phyloP scores from a whole-genome alignment of 2,113 vertebrate species.

The Tilapia sparmanii region DNA sequence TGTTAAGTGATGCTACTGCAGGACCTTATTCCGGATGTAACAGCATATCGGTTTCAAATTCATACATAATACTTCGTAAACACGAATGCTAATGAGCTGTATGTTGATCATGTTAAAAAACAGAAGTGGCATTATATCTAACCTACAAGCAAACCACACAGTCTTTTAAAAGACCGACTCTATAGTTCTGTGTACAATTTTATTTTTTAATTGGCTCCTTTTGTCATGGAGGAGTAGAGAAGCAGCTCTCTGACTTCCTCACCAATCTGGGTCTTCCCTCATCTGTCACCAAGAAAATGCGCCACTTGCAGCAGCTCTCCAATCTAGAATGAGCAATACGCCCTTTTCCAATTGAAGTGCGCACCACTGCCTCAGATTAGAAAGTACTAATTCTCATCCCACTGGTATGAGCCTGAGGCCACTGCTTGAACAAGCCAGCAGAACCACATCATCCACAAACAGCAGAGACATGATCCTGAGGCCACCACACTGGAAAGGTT shows the following conservation, averaged over 20 bases:
- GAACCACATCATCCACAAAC: not conserved
- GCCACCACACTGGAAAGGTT: not conserved
- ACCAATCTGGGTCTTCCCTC: not conserved
- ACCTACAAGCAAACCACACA: not conserved
- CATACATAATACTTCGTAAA: not conserved
- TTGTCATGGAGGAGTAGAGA: not conserved
- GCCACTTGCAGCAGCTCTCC: not conserved
- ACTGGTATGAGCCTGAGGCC: not conserved
- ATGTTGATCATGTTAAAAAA: not conserved
- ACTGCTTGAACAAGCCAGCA: not conserved
- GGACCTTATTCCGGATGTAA: not conserved
- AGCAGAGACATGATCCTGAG: not conserved
- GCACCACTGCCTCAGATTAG: not conserved
- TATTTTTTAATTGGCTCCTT: not conserved
- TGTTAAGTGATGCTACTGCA: not conserved
- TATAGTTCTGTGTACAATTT: not conserved
- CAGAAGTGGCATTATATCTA: not conserved
- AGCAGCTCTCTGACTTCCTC: not conserved
- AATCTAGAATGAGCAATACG: not conserved
- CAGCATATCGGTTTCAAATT: not conserved
- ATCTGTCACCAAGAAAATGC: not conserved
- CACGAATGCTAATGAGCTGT: not conserved
- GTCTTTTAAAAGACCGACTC: not conserved
- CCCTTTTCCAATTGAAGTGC: not conserved
- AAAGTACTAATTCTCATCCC: not conserved